Evolutionary conservation across 2,797 vertebrate species (phyloP).

Genomic region (Cyprinella venusta): DNA sequence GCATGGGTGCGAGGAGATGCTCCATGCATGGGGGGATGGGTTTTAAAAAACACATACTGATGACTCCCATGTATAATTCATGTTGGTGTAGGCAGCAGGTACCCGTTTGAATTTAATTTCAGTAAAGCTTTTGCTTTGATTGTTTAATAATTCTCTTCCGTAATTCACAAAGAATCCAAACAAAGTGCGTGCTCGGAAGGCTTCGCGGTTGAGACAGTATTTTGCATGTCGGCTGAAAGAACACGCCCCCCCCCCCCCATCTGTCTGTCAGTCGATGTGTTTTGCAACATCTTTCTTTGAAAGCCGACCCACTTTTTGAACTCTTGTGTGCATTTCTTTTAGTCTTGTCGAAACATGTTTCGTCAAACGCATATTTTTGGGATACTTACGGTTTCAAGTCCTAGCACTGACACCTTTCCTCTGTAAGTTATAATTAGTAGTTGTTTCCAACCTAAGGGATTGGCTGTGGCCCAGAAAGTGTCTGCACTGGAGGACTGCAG

Average conservation of each 20-base stretch:
- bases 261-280: conserved; percentile 38
- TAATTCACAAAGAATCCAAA: conserved; percentile 11
- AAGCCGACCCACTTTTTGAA: conserved; percentile 48
- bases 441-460: conserved; percentile 60
- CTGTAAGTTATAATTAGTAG: conserved; percentile 73
- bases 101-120: background rate
- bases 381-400: conserved; percentile 73
- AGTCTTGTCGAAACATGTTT: conserved; percentile 49
- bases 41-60: background rate
- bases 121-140: conserved; percentile 4
- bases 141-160: background rate
- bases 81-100: conserved; percentile 22
- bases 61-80: conserved; percentile 38
- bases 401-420: conserved; percentile 74
- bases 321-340: conserved; percentile 41
- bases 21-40: conserved; percentile 14
- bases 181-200: background rate
- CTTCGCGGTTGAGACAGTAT: background rate
- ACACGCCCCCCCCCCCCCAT: conserved; percentile 30
- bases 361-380: conserved; percentile 70
- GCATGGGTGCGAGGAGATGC: conserved; percentile 29
- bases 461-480: conserved; percentile 71
- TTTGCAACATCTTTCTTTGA: conserved; percentile 60
- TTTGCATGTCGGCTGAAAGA: conserved; percentile 29
- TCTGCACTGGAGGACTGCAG: conserved; percentile 62